Conservation (phyloP, 2,797 vertebrate species). For the Sternarchorhynchus goeldii region DNA sequence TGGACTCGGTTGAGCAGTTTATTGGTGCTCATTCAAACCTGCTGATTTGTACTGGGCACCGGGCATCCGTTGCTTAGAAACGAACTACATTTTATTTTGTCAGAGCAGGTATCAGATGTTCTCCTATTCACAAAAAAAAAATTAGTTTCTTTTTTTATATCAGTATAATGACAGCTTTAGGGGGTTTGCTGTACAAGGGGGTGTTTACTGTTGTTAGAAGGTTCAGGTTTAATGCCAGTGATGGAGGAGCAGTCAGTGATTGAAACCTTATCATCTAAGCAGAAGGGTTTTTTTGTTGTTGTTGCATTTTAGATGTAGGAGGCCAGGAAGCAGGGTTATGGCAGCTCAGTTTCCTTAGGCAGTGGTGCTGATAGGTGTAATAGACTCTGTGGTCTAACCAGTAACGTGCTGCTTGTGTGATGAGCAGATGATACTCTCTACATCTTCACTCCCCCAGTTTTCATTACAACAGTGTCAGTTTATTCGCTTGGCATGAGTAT, state of each 20-base stretch:
- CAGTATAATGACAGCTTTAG: not conserved
- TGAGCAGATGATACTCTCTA: conserved; percentile 4
- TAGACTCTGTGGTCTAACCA: conserved; percentile 4
- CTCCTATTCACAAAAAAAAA: no score
- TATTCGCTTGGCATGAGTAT: not conserved
- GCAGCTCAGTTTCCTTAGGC: conserved; percentile 9
- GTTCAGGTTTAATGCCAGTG: not conserved
- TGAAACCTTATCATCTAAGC: conserved; percentile 25
- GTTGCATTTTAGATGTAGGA: conserved; percentile 22
- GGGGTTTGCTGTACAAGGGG: not conserved
- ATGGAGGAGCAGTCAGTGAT: conserved; percentile 11
- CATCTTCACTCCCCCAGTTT: conserved; percentile 12
- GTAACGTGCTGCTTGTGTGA: conserved; percentile 22
- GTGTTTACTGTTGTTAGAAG: not conserved
- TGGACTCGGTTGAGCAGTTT: not conserved
- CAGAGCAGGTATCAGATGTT: not conserved
- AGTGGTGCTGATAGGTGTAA: conserved; percentile 20
- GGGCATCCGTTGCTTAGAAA: no score
- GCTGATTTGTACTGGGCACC: not conserved
- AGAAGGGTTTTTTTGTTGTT: conserved; percentile 2
- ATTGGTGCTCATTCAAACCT: not conserved
- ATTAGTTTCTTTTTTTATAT: no score
- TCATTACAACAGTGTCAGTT: conserved; percentile 1
- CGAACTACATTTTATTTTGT: not conserved
- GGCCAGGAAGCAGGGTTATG: conserved; percentile 19